These are phyloP conservation scores for Planococcus citri DNA, from an alignment of 1,140 invertebrate species.

Conservation along the genomic window DNA sequence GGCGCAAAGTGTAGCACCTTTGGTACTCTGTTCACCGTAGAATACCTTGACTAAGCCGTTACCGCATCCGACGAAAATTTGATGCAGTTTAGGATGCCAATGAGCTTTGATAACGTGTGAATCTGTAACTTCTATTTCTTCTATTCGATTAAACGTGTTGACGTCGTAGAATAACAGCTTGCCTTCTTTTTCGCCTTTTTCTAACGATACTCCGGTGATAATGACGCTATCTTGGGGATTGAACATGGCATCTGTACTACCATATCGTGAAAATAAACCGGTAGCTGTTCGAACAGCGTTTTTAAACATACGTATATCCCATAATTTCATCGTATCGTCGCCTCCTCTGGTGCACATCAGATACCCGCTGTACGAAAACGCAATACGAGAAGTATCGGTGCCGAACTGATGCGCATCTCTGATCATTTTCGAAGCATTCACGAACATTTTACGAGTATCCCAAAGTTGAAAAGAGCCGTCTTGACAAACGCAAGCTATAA, in stretches of 20 bases:
- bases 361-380: constrained; percentile 78
- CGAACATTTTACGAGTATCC: constrained; percentile 78
- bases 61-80: constrained; percentile 84
- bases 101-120: constrained; percentile 76
- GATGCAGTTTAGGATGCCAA: constrained; percentile 96
- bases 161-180: constrained; percentile 70
- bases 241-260: constrained; percentile 48
- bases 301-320: constrained; percentile 81
- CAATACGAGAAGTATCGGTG: constrained; percentile 67
- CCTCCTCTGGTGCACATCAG: constrained; percentile 68
- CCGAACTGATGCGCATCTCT: constrained; percentile 70
- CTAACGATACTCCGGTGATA: constrained; percentile 74
- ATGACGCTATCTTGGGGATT: constrained; percentile 86
- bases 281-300: constrained; percentile 53
- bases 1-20: constrained; percentile 84
- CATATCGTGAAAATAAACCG: constrained; percentile 57
- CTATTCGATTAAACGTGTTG: constrained; percentile 59
- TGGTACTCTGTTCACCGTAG: constrained; percentile 77
- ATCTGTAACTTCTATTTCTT: constrained; percentile 58
- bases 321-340: constrained; percentile 90
- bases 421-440: constrained; percentile 62
- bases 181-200: constrained; percentile 54
- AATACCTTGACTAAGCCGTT: constrained; percentile 83
- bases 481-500: constrained; percentile 77
- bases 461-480: constrained; percentile 97